Conservation (phyloP, 2,797 vertebrate genomes). For the Phylloscopus collybita region DNA sequence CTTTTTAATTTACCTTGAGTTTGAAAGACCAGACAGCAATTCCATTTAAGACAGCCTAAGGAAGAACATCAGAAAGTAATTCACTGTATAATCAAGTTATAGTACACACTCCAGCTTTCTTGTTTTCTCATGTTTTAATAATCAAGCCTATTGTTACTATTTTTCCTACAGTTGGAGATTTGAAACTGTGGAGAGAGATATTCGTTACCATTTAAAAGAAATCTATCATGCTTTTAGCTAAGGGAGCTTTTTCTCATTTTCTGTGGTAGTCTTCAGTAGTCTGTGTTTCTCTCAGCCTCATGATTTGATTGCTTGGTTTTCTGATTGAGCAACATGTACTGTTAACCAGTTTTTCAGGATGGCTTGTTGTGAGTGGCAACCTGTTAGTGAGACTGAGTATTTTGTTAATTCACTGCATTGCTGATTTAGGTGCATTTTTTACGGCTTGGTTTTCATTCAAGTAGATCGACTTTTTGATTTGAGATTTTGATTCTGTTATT, state of each 20-base stretch:
- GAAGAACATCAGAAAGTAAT: neutral
- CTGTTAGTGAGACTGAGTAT: neutral
- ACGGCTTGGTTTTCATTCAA: conserved; percentile 5
- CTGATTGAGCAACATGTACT: neutral
- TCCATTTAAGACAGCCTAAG: neutral
- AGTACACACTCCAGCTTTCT: neutral
- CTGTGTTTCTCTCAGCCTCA: conserved; percentile 41
- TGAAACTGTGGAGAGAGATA: neutral
- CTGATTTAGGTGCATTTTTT: neutral
- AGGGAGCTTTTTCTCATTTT: neutral
- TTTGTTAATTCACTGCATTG: neutral
- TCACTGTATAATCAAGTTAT: neutral
- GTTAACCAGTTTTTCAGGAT: conserved; percentile 4
- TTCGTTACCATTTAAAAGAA: conserved; percentile 8
- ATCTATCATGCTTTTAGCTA: neutral
- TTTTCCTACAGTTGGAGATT: neutral
- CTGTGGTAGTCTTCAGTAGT: neutral
- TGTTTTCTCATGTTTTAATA: neutral
- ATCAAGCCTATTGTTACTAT: neutral
- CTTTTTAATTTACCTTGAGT: neutral
- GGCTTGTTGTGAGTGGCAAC: neutral
- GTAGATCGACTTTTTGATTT: conserved; percentile 1
- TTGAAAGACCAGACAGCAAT: neutral
- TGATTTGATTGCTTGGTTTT: conserved; percentile 14
- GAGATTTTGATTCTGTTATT: conserved; percentile 30